These are phyloP conservation scores for Periophthalmus modestus DNA, from an alignment of 2,113 vertebrate genomes.

Conservation along the genomic window DNA sequence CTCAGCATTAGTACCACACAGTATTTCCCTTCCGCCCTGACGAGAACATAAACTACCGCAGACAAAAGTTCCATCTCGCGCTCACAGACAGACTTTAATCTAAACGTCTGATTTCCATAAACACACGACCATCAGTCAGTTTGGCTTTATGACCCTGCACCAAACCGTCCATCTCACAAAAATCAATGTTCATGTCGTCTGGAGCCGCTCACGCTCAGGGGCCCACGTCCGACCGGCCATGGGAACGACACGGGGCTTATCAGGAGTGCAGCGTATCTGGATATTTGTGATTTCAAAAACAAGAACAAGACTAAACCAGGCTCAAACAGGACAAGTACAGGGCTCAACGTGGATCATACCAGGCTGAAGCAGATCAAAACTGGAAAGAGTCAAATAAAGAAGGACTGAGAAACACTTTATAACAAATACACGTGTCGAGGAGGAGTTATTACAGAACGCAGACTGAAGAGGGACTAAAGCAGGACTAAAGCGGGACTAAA, in stretches of 20 bases:
- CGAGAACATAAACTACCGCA: constrained; percentile 15
- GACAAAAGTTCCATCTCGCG: constrained; percentile 7
- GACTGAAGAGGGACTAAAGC: too few relatives aligned
- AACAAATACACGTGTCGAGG: too few relatives aligned
- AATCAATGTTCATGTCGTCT: constrained; percentile 41
- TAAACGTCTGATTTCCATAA: constrained; percentile 25
- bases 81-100: constrained; percentile 21
- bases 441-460: too few relatives aligned
- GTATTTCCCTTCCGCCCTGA: not conserved
- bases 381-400: too few relatives aligned
- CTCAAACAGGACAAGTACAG: too few relatives aligned
- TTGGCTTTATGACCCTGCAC: constrained; percentile 18
- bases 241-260: not conserved
- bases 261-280: not conserved
- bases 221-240: not conserved
- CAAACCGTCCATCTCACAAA: constrained; percentile 14
- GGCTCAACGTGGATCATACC: not conserved
- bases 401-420: too few relatives aligned
- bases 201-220: constrained; percentile 5
- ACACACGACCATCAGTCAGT: constrained; percentile 7
- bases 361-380: not conserved
- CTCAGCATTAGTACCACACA: not conserved
- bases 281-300: not conserved
- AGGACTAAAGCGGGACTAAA: too few relatives aligned
- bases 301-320: not conserved